A percentile compares a stretch with the other conserved stretches of the same genome.
Conservation (phyloP, 2,888 invertebrate genomes). For the Dynastes grantii region DNA sequence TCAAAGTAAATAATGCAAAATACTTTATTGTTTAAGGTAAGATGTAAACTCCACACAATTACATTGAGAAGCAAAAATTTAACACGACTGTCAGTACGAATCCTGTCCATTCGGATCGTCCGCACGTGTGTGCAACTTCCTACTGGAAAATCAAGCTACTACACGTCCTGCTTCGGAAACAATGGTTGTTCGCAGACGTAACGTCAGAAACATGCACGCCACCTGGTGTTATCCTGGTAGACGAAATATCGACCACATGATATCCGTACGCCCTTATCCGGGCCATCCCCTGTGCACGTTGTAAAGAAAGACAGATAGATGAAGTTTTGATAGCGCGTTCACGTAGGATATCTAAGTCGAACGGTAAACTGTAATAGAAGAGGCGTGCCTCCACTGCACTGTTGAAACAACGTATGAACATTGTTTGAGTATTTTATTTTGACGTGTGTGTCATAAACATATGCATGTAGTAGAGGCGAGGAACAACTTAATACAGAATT, state of each 20-base stretch:
- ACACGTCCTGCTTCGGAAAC: constrained; percentile 52
- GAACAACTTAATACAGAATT: constrained; percentile 47
- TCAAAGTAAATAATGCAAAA: no score
- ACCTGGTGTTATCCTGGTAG: constrained; percentile 56
- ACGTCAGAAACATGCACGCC: constrained; percentile 57
- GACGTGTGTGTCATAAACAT: constrained; percentile 52
- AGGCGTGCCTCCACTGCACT: constrained; percentile 42
- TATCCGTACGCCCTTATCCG: constrained; percentile 41
- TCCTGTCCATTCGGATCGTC: constrained; percentile 41
- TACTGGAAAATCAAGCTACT: constrained; percentile 52
- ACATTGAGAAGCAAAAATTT: constrained; percentile 34
- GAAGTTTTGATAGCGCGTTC: constrained; percentile 45
- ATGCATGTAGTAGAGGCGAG: constrained; percentile 6
- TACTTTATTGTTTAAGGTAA: no score
- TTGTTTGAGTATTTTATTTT: constrained; percentile 55
- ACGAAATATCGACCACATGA: constrained; percentile 49
- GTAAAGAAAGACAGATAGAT: constrained; percentile 33
- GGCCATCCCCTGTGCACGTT: background rate
- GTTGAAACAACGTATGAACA: constrained; percentile 26
- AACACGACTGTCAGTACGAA: constrained; percentile 35
- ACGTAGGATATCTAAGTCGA: constrained; percentile 39
- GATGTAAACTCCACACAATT: background rate
- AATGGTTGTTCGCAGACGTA: constrained; percentile 55
- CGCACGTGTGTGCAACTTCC: constrained; percentile 48
- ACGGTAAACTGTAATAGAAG: constrained; percentile 34